Evolutionary conservation across 2,888 invertebrate genomes (phyloP).

Genomic region (Ennomos erosarius): DNA sequence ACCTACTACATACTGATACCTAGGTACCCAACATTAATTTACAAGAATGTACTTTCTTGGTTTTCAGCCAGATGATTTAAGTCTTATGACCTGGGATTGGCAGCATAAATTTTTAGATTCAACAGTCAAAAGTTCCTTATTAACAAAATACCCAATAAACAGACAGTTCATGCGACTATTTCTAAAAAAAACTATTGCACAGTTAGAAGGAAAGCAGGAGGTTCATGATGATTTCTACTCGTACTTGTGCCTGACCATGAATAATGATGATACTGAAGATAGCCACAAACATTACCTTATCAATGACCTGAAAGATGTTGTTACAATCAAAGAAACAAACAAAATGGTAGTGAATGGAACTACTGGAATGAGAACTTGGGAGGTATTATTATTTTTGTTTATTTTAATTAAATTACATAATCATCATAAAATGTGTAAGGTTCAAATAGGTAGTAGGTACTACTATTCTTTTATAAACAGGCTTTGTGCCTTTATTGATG

Average conservation of each 20-base stretch:
- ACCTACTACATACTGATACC: no score
- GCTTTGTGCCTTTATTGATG: no score
- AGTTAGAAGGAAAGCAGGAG: conserved; percentile 84
- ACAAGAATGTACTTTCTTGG: background rate
- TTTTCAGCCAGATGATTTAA: conserved; percentile 62
- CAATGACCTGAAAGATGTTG: conserved; percentile 59
- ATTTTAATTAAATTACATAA: background rate
- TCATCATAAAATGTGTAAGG: no score
- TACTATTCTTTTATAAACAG: no score
- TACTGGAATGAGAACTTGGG: conserved; percentile 92
- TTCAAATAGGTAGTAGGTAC: no score
- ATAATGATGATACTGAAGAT: conserved; percentile 48
- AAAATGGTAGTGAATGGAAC: conserved; percentile 91
- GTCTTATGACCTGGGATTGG: conserved; percentile 70
- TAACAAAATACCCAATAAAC: conserved; percentile 87
- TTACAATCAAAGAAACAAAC: conserved; percentile 89
- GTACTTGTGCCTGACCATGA: conserved; percentile 83
- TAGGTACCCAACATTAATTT: no score
- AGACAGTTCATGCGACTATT: conserved; percentile 87
- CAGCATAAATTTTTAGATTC: conserved; percentile 85
- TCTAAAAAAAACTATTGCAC: conserved; percentile 86
- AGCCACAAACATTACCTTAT: conserved; percentile 88
- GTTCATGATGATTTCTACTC: conserved; percentile 88
- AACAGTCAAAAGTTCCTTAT: conserved; percentile 83
- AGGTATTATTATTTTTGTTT: conserved; percentile 75